A percentile compares a stretch with the other conserved stretches of the same genome.
phyloP scores from a whole-genome alignment of 2,888 invertebrate genomes.

The Drosophila emarginata region DNA sequence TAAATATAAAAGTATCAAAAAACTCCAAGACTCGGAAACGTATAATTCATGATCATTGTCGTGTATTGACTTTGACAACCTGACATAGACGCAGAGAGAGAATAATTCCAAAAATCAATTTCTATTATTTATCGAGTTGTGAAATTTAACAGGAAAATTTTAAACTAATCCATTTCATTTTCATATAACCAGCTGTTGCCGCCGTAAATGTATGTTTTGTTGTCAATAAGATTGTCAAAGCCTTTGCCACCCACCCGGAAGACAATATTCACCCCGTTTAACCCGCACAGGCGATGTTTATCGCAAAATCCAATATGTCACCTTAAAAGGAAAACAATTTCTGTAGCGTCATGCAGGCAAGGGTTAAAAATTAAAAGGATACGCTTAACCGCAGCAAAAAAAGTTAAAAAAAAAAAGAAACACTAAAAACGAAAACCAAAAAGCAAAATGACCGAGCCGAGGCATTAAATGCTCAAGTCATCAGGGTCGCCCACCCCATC shows the following conservation, averaged over 20 bases:
- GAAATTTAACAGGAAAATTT: no score
- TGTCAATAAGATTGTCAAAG: neutral
- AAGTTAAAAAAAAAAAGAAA: neutral
- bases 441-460: conserved; percentile 22
- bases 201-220: neutral
- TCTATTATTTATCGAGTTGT: no score
- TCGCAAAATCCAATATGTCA: conserved; percentile 71
- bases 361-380: conserved; percentile 78
- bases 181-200: neutral
- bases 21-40: no score
- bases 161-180: neutral
- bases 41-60: no score
- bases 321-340: conserved; percentile 58
- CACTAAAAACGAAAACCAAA: neutral
- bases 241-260: conserved; percentile 8
- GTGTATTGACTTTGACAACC: no score
- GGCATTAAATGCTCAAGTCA: conserved; percentile 60
- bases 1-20: no score
- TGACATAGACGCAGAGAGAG: no score
- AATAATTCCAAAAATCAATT: no score
- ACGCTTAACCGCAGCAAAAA: conserved; percentile 69
- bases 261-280: neutral
- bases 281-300: conserved; percentile 52
- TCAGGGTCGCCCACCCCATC: conserved; percentile 56
- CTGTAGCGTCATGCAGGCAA: conserved; percentile 60